Evolutionary conservation across 2,888 invertebrate genomes (phyloP).

Genomic region (Dichetophora obliterata): DNA sequence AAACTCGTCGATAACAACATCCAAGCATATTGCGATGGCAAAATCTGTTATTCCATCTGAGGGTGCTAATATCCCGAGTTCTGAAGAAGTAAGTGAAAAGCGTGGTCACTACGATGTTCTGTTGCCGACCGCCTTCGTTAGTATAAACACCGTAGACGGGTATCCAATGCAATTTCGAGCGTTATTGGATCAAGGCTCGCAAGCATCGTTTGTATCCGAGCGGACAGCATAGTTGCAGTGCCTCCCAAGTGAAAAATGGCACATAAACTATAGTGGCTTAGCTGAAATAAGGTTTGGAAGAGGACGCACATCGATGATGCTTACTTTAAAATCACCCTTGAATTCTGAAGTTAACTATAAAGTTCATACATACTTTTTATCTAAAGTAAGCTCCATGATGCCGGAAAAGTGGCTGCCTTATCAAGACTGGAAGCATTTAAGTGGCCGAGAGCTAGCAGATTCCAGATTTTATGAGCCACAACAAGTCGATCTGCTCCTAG

Average conservation of each 20-base stretch:
- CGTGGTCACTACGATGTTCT: too few relatives aligned
- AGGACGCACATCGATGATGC: background rate
- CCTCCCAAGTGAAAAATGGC: background rate
- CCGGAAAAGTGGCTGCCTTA: background rate
- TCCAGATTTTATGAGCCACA: too few relatives aligned
- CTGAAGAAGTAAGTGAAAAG: too few relatives aligned
- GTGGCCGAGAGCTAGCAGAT: conserved; percentile 30
- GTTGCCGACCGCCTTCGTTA: conserved; percentile 13
- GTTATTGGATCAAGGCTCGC: conserved; percentile 11
- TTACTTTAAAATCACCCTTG: background rate
- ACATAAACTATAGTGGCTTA: background rate
- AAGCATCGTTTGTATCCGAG: background rate
- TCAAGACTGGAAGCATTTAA: background rate
- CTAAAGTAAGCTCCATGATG: background rate
- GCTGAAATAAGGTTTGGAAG: background rate
- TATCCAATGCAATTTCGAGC: background rate
- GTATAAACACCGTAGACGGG: background rate
- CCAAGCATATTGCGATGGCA: too few relatives aligned
- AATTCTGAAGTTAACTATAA: too few relatives aligned
- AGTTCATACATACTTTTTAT: conserved; percentile 19
- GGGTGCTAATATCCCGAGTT: too few relatives aligned
- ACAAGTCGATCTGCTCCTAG: too few relatives aligned
- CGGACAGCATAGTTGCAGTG: background rate
- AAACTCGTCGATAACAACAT: background rate
- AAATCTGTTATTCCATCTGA: too few relatives aligned